Base-by-base conservation (phyloP, 2,113 vertebrate genomes). In the Callithrix jacchus region DNA sequence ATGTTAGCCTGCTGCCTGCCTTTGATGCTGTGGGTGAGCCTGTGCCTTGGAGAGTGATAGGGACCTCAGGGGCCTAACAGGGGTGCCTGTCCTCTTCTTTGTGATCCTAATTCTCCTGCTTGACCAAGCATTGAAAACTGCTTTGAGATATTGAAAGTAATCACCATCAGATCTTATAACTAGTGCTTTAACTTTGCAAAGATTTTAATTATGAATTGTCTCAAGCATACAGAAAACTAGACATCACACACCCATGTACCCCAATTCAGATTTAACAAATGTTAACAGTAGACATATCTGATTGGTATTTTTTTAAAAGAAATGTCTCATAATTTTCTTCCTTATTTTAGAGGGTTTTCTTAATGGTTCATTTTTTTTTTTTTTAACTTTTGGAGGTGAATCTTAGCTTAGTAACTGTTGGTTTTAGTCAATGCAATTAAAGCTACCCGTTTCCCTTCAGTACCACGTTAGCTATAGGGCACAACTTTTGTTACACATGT, bases 1-100 rank as follows among this genome's bases (percentile, higher is more conserved):
- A 96, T 0, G 23, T 98, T 23, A 79, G 64, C 77, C 37, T 97
- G 92, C 76, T 94, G 80, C 97, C 97, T 0, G 68, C 54, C 84
- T 97, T 95, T 2, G 96, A 97, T 79, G 95, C 97, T 21, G 1
- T 94, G 73, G 96, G 97, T 98, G 79, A 96, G 56, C 79, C 42
- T 64, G 40, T 3, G 54, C 40, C 74, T 27, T 21, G 45, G 58
- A 32, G 56, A 35, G 49, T 23, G 49, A 47, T 8, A 42, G 77
- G 54, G 40, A 37, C 40, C 40, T 35, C 54, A 32, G 68, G 58
- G 32, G 3, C n/a, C 54, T 21, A 37, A 47, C 4, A 5, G 27
- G 6, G 49, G 64, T 10, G 12, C 8, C 64, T 77, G 23, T 49
- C 27, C 11, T 30, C 61, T 25, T 56, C 45, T 30, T 45, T 12